These are phyloP conservation scores for Lagopus leucura DNA, from an alignment of 2,113 vertebrate species.

Conservation along the genomic window DNA sequence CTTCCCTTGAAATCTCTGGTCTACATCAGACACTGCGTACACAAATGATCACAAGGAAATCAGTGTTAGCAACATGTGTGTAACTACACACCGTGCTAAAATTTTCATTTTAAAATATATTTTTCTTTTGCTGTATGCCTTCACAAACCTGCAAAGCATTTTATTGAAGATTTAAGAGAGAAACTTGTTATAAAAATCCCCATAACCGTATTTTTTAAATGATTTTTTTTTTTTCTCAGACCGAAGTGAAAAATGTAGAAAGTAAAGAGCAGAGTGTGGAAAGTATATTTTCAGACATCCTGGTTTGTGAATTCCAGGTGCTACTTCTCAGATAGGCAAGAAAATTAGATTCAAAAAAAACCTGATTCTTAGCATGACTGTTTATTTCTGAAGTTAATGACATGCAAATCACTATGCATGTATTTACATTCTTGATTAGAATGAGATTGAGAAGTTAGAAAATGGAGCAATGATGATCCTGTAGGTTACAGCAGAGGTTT, in stretches of 20 bases:
- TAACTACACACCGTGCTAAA: accelerated
- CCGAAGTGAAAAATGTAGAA: neutral
- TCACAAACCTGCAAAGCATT: neutral
- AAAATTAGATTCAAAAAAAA: conserved; percentile 4
- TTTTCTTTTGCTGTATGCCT: neutral
- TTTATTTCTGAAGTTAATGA: conserved; percentile 42
- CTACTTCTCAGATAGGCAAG: conserved; percentile 10
- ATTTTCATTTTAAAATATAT: neutral
- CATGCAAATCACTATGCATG: conserved; percentile 47
- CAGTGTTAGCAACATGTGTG: neutral
- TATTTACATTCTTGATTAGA: conserved; percentile 64
- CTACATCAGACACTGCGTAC: neutral
- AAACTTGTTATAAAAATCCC: neutral
- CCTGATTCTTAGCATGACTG: conserved; percentile 10
- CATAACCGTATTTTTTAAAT: neutral
- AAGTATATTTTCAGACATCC: neutral
- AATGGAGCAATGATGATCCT: conserved; percentile 17
- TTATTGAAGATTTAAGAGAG: neutral
- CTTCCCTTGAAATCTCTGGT: neutral
- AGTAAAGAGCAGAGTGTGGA: neutral
- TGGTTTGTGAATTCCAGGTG: conserved; percentile 43
- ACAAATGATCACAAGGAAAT: neutral
- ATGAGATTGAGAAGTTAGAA: conserved; percentile 31
- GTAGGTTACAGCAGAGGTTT: neutral
- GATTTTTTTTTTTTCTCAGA: neutral